Evolutionary conservation across 2,888 invertebrate species (phyloP).

Genomic region (Spodoptera picta): DNA sequence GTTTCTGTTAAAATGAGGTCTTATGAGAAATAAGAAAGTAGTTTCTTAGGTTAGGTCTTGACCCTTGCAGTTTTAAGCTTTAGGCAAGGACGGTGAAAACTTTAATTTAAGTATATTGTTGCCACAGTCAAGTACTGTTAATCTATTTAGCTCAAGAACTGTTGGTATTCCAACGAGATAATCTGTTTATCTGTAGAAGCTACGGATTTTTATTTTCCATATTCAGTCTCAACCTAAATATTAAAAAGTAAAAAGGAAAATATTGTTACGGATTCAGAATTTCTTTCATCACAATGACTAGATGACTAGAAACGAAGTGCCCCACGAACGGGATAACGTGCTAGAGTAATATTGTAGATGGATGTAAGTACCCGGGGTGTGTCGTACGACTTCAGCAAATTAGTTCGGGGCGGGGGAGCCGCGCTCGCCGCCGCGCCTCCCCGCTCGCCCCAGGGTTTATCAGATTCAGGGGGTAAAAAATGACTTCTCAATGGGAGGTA

Average conservation of each 20-base stretch:
- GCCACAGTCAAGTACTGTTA: no score
- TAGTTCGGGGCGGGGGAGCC: slow-evolving; percentile 89
- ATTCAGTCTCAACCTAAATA: background rate
- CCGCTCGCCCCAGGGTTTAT: slow-evolving; percentile 80
- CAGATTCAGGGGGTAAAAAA: slow-evolving; percentile 88
- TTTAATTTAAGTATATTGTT: no score
- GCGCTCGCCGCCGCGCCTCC: slow-evolving; percentile 69
- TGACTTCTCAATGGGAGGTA: slow-evolving; percentile 88
- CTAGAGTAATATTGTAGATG: slow-evolving; percentile 88
- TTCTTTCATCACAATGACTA: slow-evolving; percentile 76
- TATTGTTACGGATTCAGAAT: slow-evolving; percentile 72
- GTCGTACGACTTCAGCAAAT: slow-evolving; percentile 87
- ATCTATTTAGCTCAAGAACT: background rate
- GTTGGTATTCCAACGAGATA: background rate
- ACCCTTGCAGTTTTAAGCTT: no score
- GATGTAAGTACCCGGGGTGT: slow-evolving; percentile 88
- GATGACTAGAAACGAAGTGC: slow-evolving; percentile 84
- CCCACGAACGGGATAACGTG: slow-evolving; percentile 86
- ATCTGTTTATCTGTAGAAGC: background rate
- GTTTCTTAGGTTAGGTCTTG: no score
- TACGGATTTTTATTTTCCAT: background rate
- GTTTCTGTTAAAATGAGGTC: background rate
- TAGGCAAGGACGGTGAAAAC: no score
- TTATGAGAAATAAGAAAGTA: no score
- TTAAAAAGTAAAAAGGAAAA: slow-evolving; percentile 36